Evolutionary conservation across 2,888 invertebrate species (phyloP).

Genomic region (Andrena trimmerana): DNA sequence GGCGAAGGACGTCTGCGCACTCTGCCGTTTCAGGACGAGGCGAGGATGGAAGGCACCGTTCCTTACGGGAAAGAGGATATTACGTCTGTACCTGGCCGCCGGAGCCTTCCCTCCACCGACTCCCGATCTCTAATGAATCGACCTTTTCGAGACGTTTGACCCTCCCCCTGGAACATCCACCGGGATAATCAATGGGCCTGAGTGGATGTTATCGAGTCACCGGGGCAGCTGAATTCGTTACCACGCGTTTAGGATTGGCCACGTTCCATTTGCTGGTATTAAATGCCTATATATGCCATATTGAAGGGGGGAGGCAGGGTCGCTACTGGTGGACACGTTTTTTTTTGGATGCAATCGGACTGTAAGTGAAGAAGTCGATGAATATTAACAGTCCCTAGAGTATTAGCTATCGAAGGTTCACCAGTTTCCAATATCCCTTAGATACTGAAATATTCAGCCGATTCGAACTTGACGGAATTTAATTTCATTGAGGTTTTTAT

Average conservation of each 20-base stretch:
- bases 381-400: constrained; percentile 7
- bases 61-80: constrained; percentile 40
- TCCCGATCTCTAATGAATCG: constrained; percentile 22
- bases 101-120: constrained; percentile 29
- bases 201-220: constrained; percentile 35
- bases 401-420: not conserved
- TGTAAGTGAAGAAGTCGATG: not conserved
- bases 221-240: constrained; percentile 29
- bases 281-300: not conserved
- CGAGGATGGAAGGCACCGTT: constrained; percentile 38
- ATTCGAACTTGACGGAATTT: too few species aligned
- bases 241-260: constrained; percentile 24
- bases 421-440: not conserved
- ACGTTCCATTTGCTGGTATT: constrained; percentile 43
- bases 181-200: constrained; percentile 35
- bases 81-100: constrained; percentile 24
- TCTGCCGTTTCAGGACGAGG: constrained; percentile 32
- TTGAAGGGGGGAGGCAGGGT: not conserved
- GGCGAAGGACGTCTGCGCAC: constrained; percentile 68
- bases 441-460: too few species aligned
- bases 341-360: not conserved
- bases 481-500: too few species aligned
- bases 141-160: constrained; percentile 45
- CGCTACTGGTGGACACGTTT: not conserved
- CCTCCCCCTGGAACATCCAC: constrained; percentile 17